Evolutionary conservation across 2,797 vertebrate species (phyloP), one percentile per base, ranked within the genome.

Genomic region (Cyprinella venusta): DNA sequence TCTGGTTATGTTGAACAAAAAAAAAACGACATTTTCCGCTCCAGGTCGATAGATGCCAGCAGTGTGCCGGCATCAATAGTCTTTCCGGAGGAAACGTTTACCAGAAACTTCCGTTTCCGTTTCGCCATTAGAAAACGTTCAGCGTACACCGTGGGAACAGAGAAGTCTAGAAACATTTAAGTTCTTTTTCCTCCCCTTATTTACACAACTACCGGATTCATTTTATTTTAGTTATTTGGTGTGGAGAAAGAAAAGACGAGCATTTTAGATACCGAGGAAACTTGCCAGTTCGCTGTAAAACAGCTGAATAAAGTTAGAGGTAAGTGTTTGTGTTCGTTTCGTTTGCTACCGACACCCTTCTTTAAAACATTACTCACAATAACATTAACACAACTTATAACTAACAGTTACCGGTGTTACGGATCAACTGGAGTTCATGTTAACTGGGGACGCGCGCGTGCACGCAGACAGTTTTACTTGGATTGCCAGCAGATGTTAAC

Each of bases 231-330:
- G 26, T 12, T 4, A 36, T 48, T 71, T 71, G 40, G 38, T 26
- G 40, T 63, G 19, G 24, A 8, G 40, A 4, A 71, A 10, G 40
- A 36, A 42, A 42, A 50, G 4, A 45, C 54, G 8, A 48, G 5
- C 9, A 16, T 36, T 16, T 63, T 24, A 6, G 45, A 16, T 30
- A 19, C 6, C 54, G 5, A 30, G 33, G 7, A 48, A 36, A 33
- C 13, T 48, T 16, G 5, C 24, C 15, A 36, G 40, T 0, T 33
- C 40, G 68, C 79, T 48, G 68, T 18, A n/a, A 33, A 61, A 45
- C 78, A 80, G 36, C 68, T 36, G 40, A 45, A 61, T 9, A 71
- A 61, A 71, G 24, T 48, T 7, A 80, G 54, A 63, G 79, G 79
- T 71, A 36, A 63, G 68, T 72, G 54, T 71, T 80, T 71, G n/a